Evolutionary conservation across 2,888 invertebrate genomes (phyloP).

Genomic region (Archips xylosteana): DNA sequence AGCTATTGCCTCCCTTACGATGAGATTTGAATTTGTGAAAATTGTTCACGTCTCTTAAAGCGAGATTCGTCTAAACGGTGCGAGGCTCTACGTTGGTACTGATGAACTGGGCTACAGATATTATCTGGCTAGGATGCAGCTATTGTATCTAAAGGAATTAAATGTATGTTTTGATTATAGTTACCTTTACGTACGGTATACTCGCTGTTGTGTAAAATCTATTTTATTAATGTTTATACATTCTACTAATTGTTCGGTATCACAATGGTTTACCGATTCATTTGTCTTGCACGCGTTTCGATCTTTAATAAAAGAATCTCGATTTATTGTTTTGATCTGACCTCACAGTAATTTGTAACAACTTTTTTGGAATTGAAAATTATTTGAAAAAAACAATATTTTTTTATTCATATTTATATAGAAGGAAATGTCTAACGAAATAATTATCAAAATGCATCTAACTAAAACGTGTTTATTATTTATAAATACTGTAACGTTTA

Average conservation of each 20-base stretch:
- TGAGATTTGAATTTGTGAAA: constrained; percentile 3
- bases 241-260: constrained; percentile 41
- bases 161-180: constrained; percentile 63
- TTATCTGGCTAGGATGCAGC: constrained; percentile 61
- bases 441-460: constrained; percentile 50
- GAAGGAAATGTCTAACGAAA: constrained; percentile 53
- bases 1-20: constrained; percentile 8
- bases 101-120: constrained; percentile 17
- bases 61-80: not conserved
- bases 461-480: constrained; percentile 50
- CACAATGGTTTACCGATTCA: constrained; percentile 44
- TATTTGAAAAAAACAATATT: constrained; percentile 66
- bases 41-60: constrained; percentile 9
- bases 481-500: constrained; percentile 51
- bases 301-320: constrained; percentile 59
- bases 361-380: constrained; percentile 76
- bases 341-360: constrained; percentile 50
- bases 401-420: constrained; percentile 78
- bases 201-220: constrained; percentile 63
- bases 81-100: not conserved
- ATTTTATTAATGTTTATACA: constrained; percentile 67
- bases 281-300: constrained; percentile 45
- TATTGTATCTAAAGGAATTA: constrained; percentile 68
- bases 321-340: constrained; percentile 52
- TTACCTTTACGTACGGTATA: constrained; percentile 66